These are phyloP conservation scores for Typhlichthys subterraneus DNA, from an alignment of 2,797 vertebrate genomes.

Conservation along the genomic window DNA sequence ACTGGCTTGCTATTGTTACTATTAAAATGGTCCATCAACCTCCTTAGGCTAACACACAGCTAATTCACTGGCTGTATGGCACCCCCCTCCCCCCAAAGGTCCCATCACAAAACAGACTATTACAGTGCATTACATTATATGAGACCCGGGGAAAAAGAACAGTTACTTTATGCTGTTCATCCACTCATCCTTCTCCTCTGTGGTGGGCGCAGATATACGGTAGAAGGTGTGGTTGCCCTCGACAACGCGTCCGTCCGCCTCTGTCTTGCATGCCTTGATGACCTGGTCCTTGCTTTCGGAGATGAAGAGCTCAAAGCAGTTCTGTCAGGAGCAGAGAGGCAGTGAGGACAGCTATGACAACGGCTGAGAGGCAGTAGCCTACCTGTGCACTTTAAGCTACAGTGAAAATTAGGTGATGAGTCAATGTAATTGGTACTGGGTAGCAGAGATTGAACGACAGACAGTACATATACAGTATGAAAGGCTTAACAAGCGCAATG, in stretches of 20 bases:
- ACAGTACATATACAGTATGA: too few relatives aligned
- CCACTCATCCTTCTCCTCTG: conserved; percentile 95
- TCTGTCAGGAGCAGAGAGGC: conserved; percentile 67
- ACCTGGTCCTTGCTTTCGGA: conserved; percentile 97
- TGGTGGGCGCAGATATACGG: conserved; percentile 91
- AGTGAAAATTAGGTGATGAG: too few relatives aligned
- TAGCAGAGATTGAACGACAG: too few relatives aligned
- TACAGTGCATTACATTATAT: not conserved
- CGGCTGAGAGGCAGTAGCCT: too few relatives aligned
- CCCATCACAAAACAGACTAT: not conserved
- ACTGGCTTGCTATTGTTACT: too few relatives aligned
- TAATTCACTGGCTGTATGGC: too few relatives aligned
- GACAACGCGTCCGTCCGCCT: conserved; percentile 95
- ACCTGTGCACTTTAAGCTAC: too few relatives aligned
- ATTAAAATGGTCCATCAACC: too few relatives aligned
- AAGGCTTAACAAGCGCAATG: too few relatives aligned
- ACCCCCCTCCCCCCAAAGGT: too few relatives aligned
- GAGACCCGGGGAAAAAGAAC: not conserved
- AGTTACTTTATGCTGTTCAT: conserved; percentile 95
- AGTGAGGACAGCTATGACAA: not conserved
- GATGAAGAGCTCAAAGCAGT: conserved; percentile 97
- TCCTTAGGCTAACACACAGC: too few relatives aligned
- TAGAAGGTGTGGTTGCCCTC: conserved; percentile 98
- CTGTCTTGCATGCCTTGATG: conserved; percentile 97
- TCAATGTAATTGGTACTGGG: too few relatives aligned